phyloP scores from a whole-genome alignment of 2,113 vertebrate species.

The Calyptommatus sinebrachiatus region DNA sequence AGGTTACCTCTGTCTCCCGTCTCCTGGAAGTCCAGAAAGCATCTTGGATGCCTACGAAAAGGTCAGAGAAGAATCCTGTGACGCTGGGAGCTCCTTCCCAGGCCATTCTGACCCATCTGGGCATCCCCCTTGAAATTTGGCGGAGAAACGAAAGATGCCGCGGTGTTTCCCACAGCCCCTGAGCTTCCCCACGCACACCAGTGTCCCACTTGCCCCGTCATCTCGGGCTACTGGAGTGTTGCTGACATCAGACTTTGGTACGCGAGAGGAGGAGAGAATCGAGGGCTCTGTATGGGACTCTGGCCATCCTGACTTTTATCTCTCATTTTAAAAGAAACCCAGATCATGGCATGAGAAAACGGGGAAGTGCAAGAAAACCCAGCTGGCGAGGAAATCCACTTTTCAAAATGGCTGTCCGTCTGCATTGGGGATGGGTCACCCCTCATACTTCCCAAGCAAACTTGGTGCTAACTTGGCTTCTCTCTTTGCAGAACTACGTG shows the following conservation, averaged over 20 bases:
- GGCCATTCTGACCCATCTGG: slow-evolving; percentile 43
- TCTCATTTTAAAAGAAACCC: background rate
- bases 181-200: background rate
- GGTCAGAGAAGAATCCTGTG: slow-evolving; percentile 64
- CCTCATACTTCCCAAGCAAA: background rate
- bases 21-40: slow-evolving; percentile 50
- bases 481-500: background rate
- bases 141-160: too few relatives aligned
- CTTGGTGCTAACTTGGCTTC: too few relatives aligned
- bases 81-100: slow-evolving; percentile 32
- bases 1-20: slow-evolving; percentile 44
- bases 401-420: background rate
- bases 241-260: background rate
- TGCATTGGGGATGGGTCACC: background rate
- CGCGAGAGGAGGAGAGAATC: background rate
- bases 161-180: too few relatives aligned
- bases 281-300: background rate
- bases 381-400: fast-evolving
- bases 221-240: too few relatives aligned
- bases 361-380: too few relatives aligned
- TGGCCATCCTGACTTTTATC: background rate
- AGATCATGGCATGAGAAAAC: too few relatives aligned
- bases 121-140: slow-evolving; percentile 32
- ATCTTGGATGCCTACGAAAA: background rate
- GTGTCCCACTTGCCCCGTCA: background rate